Conservation (phyloP, 2,888 invertebrate species). For the Drosophila prostipennis region DNA sequence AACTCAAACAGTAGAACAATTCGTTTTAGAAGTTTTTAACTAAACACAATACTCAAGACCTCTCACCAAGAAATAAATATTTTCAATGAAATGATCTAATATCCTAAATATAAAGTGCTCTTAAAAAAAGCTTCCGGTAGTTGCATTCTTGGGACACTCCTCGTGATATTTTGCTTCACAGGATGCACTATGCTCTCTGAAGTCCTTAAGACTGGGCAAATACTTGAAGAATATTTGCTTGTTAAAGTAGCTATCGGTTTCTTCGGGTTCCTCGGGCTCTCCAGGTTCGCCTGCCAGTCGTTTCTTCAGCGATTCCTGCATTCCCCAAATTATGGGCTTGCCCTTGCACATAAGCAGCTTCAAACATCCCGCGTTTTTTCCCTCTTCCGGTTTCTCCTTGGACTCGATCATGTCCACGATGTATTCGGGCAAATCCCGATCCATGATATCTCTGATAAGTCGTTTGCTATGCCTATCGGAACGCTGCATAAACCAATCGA, state of each 20-base stretch:
- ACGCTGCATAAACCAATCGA: constrained; percentile 88
- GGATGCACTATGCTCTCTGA: constrained; percentile 86
- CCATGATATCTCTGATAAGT: constrained; percentile 86
- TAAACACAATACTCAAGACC: not conserved
- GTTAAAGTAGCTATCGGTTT: constrained; percentile 51
- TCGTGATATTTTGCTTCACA: constrained; percentile 87
- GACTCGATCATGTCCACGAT: constrained; percentile 87
- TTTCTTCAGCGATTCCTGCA: constrained; percentile 88
- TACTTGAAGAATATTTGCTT: constrained; percentile 86
- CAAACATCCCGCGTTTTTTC: constrained; percentile 89
- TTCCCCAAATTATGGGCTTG: constrained; percentile 90
- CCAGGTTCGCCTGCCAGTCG: constrained; percentile 49
- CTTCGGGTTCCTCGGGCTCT: constrained; percentile 57
- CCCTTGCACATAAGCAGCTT: constrained; percentile 91
- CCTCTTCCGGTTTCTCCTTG: constrained; percentile 84
- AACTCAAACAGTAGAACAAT: not conserved
- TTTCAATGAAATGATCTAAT: not conserved
- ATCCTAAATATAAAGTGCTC: not conserved
- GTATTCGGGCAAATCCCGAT: constrained; percentile 87
- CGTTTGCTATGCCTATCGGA: constrained; percentile 86
- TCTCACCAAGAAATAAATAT: not conserved
- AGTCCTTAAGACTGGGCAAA: constrained; percentile 87
- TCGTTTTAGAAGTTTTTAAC: too few relatives aligned
- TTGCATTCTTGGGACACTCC: constrained; percentile 75
- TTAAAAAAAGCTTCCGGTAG: constrained; percentile 7